Conservation (phyloP, 2,113 vertebrate genomes). For the Microtus richardsoni region DNA sequence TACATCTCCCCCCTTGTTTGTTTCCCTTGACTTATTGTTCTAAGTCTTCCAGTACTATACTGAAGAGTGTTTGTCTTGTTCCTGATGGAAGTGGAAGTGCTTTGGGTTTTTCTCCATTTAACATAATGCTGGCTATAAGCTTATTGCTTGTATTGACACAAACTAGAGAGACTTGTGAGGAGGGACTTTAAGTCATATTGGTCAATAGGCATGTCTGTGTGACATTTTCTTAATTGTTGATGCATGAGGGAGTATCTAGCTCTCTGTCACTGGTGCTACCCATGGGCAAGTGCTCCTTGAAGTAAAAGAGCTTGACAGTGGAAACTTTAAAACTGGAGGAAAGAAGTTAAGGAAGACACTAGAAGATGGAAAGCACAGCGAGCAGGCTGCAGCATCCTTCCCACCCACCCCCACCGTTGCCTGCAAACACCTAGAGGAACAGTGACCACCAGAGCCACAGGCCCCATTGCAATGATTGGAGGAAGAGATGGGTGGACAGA, state of each 20-base stretch:
- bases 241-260: not conserved
- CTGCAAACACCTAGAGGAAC: no score
- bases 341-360: not conserved
- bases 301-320: not conserved
- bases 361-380: not conserved
- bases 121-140: not conserved
- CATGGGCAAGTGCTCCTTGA: not conserved
- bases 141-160: not conserved
- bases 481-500: no score
- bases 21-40: not conserved
- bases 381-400: no score
- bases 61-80: not conserved
- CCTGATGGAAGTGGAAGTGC: not conserved
- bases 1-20: not conserved
- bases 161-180: not conserved
- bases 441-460: no score
- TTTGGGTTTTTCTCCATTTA: not conserved
- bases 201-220: not conserved
- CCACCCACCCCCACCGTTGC: no score
- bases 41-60: not conserved
- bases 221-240: not conserved
- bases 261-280: not conserved
- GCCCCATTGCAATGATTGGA: no score
- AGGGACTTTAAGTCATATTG: not conserved
- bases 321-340: not conserved